Percentiles rank a stretch among this genome's conserved stretches.
Evolutionary conservation across 2,113 vertebrate genomes (phyloP).

Genomic region (Hypocryptadius cinnamomeus): DNA sequence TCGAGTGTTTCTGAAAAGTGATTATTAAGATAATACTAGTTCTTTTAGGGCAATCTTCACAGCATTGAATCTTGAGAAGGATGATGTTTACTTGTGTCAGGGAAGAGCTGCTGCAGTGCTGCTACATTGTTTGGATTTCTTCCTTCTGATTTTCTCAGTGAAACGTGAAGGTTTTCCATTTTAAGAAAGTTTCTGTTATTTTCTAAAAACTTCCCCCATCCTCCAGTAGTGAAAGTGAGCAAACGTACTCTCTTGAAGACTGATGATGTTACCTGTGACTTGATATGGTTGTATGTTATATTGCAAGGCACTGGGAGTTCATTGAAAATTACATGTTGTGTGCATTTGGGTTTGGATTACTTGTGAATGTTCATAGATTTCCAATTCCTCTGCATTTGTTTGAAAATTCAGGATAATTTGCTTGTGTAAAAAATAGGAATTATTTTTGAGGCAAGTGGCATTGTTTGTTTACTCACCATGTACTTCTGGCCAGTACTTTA

Average conservation of each 20-base stretch:
- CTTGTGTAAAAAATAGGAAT: neutral
- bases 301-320: neutral
- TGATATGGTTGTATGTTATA: accelerated
- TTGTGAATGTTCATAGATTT: neutral
- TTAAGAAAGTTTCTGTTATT: neutral
- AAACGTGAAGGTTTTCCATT: neutral
- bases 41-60: neutral
- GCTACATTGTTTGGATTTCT: neutral
- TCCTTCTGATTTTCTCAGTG: neutral
- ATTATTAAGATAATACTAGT: neutral
- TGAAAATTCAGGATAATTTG: neutral
- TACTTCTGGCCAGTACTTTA: neutral
- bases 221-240: neutral
- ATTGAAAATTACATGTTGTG: neutral
- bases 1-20: neutral
- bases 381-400: neutral
- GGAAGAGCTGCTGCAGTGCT: neutral
- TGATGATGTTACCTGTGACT: neutral
- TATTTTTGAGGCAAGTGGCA: neutral
- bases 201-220: neutral
- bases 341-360: neutral
- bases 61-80: neutral
- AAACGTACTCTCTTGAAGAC: neutral
- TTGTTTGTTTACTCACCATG: neutral
- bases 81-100: neutral